Evolutionary conservation across 2,113 vertebrate species (phyloP), one percentile per base, ranked within the genome.

Genomic region (Ancistrus triradiatus): DNA sequence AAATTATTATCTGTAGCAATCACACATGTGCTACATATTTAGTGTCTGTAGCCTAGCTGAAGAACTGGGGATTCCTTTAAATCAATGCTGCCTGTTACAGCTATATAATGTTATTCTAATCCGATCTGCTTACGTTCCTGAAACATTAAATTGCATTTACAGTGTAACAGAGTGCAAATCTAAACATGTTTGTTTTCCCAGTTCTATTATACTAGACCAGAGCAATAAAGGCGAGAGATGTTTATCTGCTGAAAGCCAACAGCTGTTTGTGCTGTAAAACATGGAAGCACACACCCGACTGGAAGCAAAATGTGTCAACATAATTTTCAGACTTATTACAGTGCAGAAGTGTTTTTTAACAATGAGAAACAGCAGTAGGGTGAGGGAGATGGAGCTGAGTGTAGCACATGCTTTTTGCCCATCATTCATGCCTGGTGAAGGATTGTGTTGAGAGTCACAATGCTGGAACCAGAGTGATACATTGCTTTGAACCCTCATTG

Each of bases 401-500:
- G 66, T 64, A 66, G 62, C 72, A 48, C 63, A 72, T 81, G 81
- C 72, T 65, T 63, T 82, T 13, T 19, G 43, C 44, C 72, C 63
- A 52, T 65, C 59, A 35, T 71, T 53, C 67, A 55, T 73, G 53
- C 69, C 66, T 79, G 77, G 73, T 82, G 85, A 84, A 78, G 79
- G 78, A 42, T 5, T 81, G 77, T 33, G 14, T 42, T 62, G 44
- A 18, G 27, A 53, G 33, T 7, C 63, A 40, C 14, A 25, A 17
- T n/a, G 6, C 18, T 35, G 8, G 18, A 33, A 19, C 15, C 43
- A 38, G 17, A 37, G n/a, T 73, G 63, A 70, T 73, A 15, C 66
- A 68, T 57, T 13, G 46, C 22, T 66, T 52, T 11, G 8, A 0
- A 5, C 14, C 21, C 14, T 40, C 9, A 25, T 37, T 2, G 10